Evolutionary conservation across 2,113 vertebrate species (phyloP).

Genomic region (Camelus bactrianus): DNA sequence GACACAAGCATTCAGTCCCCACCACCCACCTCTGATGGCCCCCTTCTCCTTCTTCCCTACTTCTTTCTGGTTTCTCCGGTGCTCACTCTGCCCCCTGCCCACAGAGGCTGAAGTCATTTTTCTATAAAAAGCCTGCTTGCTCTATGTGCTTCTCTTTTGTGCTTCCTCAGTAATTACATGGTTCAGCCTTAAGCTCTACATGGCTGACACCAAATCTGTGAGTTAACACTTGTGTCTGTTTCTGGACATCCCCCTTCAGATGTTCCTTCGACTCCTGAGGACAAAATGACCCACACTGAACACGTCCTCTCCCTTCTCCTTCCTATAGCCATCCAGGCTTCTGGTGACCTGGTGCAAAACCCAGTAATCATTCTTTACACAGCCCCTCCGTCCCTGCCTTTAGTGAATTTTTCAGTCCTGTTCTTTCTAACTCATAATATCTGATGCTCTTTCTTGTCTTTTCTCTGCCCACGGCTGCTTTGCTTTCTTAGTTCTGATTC

Average conservation of each 20-base stretch:
- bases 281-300: neutral
- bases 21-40: neutral
- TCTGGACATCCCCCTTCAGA: neutral
- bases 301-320: neutral
- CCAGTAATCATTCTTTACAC: neutral
- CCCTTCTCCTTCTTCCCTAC: neutral
- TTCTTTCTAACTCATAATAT: neutral
- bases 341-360: neutral
- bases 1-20: neutral
- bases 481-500: constrained; percentile 21
- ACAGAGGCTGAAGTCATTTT: neutral
- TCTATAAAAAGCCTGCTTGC: neutral
- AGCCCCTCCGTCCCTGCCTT: neutral
- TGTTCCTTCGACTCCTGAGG: neutral
- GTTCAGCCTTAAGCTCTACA: neutral
- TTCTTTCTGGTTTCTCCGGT: neutral
- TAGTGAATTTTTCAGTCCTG: neutral
- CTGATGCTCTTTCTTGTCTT: neutral
- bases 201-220: neutral
- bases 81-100: neutral
- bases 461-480: neutral
- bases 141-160: neutral
- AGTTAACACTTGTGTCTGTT: neutral
- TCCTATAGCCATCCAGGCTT: neutral
- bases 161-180: neutral